Percentiles rank a stretch among this genome's conserved stretches.
These are phyloP conservation scores for Meliscaeva auricollis DNA, from an alignment of 2,888 invertebrate genomes.

Conservation along the genomic window DNA sequence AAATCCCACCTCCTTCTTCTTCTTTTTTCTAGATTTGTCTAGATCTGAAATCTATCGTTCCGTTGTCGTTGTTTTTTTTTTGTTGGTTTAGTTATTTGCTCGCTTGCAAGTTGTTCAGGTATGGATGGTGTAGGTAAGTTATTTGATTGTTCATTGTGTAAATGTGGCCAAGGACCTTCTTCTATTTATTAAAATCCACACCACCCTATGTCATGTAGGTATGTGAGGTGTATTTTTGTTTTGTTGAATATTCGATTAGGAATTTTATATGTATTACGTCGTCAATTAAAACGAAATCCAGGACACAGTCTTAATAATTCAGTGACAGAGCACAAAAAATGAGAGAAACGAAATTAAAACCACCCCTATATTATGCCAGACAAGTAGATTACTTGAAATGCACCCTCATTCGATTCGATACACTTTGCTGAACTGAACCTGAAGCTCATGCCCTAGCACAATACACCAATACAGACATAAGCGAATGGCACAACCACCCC, in stretches of 20 bases:
- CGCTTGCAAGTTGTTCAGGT: neutral
- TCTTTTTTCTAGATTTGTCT: constrained; percentile 15
- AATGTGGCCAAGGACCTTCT: constrained; percentile 64
- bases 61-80: constrained; percentile 1
- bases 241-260: constrained; percentile 24
- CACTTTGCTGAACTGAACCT: neutral
- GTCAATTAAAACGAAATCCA: constrained; percentile 51
- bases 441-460: constrained; percentile 69
- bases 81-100: constrained; percentile 31
- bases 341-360: constrained; percentile 4
- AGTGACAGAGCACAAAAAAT: neutral
- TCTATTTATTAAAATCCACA: constrained; percentile 1
- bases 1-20: constrained; percentile 24
- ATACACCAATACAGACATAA: constrained; percentile 37
- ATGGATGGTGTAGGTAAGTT: constrained; percentile 26
- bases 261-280: constrained; percentile 48
- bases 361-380: constrained; percentile 41
- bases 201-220: neutral
- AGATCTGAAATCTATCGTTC: neutral
- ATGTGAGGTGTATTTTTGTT: neutral
- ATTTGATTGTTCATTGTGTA: constrained; percentile 34
- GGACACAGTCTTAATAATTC: constrained; percentile 38
- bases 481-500: constrained; percentile 7
- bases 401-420: constrained; percentile 50
- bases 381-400: constrained; percentile 33